Base-by-base conservation (phyloP, 2,888 invertebrate species). In the Metopia argyrocephala region DNA sequence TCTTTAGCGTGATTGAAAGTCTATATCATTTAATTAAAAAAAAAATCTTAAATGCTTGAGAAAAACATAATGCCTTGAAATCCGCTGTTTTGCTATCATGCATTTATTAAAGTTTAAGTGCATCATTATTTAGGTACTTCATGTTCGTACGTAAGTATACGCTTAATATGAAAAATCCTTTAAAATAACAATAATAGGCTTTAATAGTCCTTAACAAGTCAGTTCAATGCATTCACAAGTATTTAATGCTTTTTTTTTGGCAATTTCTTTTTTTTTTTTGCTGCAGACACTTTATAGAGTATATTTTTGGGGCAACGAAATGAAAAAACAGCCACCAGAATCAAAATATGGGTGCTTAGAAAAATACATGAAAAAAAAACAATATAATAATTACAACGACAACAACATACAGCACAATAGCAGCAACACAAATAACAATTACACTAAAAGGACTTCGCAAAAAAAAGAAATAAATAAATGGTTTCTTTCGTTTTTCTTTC, bases 281-380 rank as follows among this genome's bases (percentile, higher is more conserved):
- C 45, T 46, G 61, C 61, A 62, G 61, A 62, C 61, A 62, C 25
- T 38, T 56, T 62, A 38, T 62, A 62, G 38, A 25, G 21, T 62
- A 45, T 45, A 62, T 15, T 38, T 38, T 38, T 38, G 38, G 38
- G 38, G 38, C 38, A 38, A 9, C 15, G 12, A 23, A 61, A 61
- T 23, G 45, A 25, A 61, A 46, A n/a, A 61, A n/a, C 0, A 7
- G 25, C 21, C 45, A 62, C 45, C 45, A 21, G 21, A 45, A 15
- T 27, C 31, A 28, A 38, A 38, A 45, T 45, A 61, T 61, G 59
- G 59, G 59, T 61, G 59, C 59, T 61, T 2, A 61, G 23, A 45
- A 61, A 6, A n/a, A n/a, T n/a, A n/a, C n/a, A n/a, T 38, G 15
- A 38, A 20, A 3, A 23, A 20, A 59, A 61, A 38, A 45, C n/a